Evolutionary conservation across 2,888 invertebrate species (phyloP).

Genomic region (Selenia dentaria): DNA sequence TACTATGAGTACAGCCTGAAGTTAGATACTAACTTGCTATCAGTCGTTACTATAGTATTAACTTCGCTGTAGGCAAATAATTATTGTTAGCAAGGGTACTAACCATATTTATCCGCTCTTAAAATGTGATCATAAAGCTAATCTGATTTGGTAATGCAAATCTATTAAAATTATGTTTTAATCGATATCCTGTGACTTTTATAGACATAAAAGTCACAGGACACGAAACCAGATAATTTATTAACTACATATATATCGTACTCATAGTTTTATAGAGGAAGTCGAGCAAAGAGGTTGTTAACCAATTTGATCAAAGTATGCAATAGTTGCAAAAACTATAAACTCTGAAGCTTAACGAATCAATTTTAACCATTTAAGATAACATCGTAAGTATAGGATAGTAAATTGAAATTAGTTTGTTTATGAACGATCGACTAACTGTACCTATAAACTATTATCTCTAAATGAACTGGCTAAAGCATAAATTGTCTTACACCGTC

Average conservation of each 20-base stretch:
- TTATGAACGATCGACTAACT: conserved; percentile 19
- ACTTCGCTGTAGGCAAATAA: background rate
- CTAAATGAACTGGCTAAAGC: conserved; percentile 7
- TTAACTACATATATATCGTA: conserved; percentile 6
- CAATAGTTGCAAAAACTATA: conserved; percentile 7
- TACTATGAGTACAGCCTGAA: too few species aligned
- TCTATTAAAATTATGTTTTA: conserved; percentile 2
- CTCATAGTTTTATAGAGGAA: conserved; percentile 13
- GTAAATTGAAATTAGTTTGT: conserved; percentile 26
- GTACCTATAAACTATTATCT: conserved; percentile 17
- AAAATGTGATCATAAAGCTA: background rate
- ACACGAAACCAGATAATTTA: conserved; percentile 18
- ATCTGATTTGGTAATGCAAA: conserved; percentile 1
- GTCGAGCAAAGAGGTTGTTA: conserved; percentile 12
- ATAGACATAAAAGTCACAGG: conserved; percentile 5
- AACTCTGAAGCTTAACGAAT: conserved; percentile 13
- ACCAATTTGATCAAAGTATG: conserved; percentile 8
- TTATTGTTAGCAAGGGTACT: too few species aligned
- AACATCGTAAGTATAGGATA: conserved; percentile 11
- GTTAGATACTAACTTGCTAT: too few species aligned
- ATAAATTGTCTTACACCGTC: background rate
- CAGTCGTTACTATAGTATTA: too few species aligned
- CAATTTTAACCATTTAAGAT: conserved; percentile 18
- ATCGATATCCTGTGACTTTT: too few species aligned
- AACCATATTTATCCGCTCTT: background rate